These are phyloP conservation scores for Orthonevra nobilis DNA, from an alignment of 2,888 invertebrate species.

Conservation along the genomic window DNA sequence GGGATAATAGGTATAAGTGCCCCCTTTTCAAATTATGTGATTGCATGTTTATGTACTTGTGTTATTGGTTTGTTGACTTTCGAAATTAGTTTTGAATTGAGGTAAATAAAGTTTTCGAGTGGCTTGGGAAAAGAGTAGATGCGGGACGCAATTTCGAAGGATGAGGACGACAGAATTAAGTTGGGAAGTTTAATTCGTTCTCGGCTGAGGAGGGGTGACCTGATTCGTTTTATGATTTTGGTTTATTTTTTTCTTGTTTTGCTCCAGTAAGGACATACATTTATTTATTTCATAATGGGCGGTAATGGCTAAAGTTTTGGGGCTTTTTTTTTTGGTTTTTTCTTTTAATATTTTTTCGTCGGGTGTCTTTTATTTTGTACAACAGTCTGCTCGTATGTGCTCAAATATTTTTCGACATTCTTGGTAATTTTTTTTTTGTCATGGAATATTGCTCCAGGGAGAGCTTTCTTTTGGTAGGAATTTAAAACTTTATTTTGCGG, in stretches of 20 bases:
- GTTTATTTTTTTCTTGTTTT: background rate
- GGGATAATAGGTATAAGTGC: conserved; percentile 66
- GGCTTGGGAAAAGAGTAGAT: conserved; percentile 33
- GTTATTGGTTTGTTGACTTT: conserved; percentile 79
- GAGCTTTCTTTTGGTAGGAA: conserved; percentile 28
- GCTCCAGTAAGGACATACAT: conserved; percentile 20
- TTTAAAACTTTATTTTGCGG: conserved; percentile 39
- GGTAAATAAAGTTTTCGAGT: conserved; percentile 75
- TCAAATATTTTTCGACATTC: conserved; percentile 29
- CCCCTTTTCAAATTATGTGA: conserved; percentile 71
- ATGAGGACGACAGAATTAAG: conserved; percentile 44
- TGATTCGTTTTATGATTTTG: conserved; percentile 38
- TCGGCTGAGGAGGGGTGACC: conserved; percentile 21
- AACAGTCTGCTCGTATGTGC: no score
- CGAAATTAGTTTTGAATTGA: conserved; percentile 80
- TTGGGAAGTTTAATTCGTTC: conserved; percentile 50
- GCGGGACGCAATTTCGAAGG: background rate
- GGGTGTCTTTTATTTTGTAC: no score
- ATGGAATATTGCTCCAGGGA: conserved; percentile 23
- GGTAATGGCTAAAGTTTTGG: conserved; percentile 52
- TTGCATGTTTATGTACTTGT: conserved; percentile 73
- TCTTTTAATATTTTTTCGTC: no score
- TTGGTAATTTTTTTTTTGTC: conserved; percentile 22
- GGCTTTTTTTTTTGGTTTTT: conserved; percentile 23
- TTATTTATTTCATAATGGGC: conserved; percentile 53